phyloP scores from a whole-genome alignment of 2,797 vertebrate genomes.

The Micromesistius poutassou region DNA sequence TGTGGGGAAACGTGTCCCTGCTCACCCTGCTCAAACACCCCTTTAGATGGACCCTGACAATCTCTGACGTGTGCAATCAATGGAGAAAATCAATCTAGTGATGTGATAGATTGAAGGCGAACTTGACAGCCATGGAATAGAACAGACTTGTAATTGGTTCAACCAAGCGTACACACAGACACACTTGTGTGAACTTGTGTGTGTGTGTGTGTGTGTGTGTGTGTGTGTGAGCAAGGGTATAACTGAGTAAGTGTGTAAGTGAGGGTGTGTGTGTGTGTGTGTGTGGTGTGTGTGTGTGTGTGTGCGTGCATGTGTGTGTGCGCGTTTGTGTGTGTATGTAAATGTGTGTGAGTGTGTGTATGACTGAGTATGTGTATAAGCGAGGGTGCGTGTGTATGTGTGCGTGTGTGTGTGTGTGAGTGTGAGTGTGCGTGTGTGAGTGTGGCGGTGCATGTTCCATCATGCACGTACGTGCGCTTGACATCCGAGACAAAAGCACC shows the following conservation, averaged over 20 bases:
- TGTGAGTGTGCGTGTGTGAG: too few species aligned
- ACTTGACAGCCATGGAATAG: slow-evolving; percentile 18
- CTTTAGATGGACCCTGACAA: slow-evolving; percentile 21
- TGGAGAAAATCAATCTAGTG: slow-evolving; percentile 39
- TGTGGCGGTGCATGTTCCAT: neutral
- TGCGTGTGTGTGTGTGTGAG: slow-evolving; percentile 9
- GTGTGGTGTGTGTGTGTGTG: slow-evolving; percentile 11
- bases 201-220: slow-evolving; percentile 7
- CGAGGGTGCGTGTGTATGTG: slow-evolving; percentile 15
- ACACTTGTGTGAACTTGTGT: slow-evolving; percentile 5
- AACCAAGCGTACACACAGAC: slow-evolving; percentile 9
- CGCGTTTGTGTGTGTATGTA: slow-evolving; percentile 19
- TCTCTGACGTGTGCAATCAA: slow-evolving; percentile 36
- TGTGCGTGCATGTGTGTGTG: slow-evolving; percentile 9
- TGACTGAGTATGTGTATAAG: neutral
- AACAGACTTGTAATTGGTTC: slow-evolving; percentile 36
- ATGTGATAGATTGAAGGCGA: slow-evolving; percentile 39
- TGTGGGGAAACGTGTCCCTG: neutral
- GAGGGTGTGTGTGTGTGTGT: too few species aligned
- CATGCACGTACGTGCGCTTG: slow-evolving; percentile 14
- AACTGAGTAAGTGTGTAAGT: neutral
- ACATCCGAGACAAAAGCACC: slow-evolving; percentile 19
- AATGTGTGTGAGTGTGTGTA: slow-evolving; percentile 18
- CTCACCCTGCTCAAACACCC: neutral
- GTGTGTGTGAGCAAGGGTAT: neutral